A percentile compares a stretch with the other conserved stretches of the same genome.
phyloP scores from a whole-genome alignment of 2,797 vertebrate genomes.

The Xenopus petersii region DNA sequence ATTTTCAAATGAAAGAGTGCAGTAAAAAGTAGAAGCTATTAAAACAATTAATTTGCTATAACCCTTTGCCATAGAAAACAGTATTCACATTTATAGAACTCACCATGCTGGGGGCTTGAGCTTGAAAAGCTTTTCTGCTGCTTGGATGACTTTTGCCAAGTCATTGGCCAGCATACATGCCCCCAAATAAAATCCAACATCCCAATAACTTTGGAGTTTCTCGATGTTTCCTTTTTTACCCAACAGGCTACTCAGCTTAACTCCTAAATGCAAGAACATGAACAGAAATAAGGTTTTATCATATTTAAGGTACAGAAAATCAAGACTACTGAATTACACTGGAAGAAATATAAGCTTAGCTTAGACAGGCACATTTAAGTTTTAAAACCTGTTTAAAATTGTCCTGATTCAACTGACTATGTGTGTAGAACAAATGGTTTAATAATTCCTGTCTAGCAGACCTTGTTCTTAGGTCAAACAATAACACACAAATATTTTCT shows the following conservation, averaged over 20 bases:
- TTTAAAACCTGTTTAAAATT: neutral
- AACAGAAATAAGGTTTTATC: neutral
- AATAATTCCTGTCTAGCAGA: too few relatives aligned
- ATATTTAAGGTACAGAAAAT: neutral
- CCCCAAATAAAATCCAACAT: conserved; percentile 95
- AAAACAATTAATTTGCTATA: too few relatives aligned
- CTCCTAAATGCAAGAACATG: conserved; percentile 70
- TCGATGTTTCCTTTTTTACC: conserved; percentile 96
- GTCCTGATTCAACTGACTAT: neutral
- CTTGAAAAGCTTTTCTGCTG: conserved; percentile 96
- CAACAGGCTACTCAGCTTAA: conserved; percentile 94
- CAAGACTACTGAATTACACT: too few relatives aligned
- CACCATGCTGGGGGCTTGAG: conserved; percentile 95
- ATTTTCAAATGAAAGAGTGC: too few relatives aligned
- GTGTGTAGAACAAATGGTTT: conserved; percentile 9
- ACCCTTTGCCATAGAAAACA: too few relatives aligned
- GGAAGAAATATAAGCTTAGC: too few relatives aligned
- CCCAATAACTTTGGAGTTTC: conserved; percentile 97
- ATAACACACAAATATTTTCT: conserved; percentile 11
- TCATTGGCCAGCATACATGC: conserved; percentile 94
- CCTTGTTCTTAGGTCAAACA: conserved; percentile 6
- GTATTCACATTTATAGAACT: conserved; percentile 27
- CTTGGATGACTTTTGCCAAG: conserved; percentile 88
- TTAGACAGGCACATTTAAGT: too few relatives aligned
- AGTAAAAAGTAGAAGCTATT: too few relatives aligned